These are phyloP conservation scores for Diachasma alloeum DNA, from an alignment of 1,140 invertebrate genomes.

Conservation along the genomic window DNA sequence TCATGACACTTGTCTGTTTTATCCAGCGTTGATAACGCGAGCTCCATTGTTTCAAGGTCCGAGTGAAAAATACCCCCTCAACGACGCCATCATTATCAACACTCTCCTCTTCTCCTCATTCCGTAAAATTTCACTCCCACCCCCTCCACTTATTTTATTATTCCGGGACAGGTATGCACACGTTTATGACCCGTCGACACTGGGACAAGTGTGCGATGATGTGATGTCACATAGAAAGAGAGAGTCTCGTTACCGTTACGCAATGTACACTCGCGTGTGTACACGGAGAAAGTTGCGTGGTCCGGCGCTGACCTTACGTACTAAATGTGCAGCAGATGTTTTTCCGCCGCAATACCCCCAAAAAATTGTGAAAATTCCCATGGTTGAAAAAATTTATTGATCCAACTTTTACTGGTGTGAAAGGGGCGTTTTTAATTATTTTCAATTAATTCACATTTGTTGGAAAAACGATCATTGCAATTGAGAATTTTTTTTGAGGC, in stretches of 20 bases:
- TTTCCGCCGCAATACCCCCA: background rate
- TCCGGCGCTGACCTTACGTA: conserved; percentile 63
- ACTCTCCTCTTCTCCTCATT: no score
- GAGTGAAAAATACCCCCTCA: no score
- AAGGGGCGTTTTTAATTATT: no score
- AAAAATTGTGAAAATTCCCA: no score
- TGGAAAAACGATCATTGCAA: no score
- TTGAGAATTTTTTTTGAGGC: no score
- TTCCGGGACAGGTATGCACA: background rate
- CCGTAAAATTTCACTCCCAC: background rate
- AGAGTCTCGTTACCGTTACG: conserved; percentile 63
- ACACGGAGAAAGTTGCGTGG: conserved; percentile 38
- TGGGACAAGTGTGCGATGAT: background rate
- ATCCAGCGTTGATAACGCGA: background rate
- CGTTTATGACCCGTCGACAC: background rate
- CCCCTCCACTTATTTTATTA: background rate
- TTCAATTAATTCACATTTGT: no score
- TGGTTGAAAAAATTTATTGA: background rate
- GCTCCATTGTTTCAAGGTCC: background rate
- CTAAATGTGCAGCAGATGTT: conserved; percentile 22
- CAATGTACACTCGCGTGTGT: conserved; percentile 44
- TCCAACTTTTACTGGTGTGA: background rate
- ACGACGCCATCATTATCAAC: no score
- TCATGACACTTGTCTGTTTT: background rate
- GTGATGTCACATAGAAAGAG: conserved; percentile 66